Evolutionary conservation across 2,888 invertebrate species (phyloP).

Genomic region (Patella caerulea): DNA sequence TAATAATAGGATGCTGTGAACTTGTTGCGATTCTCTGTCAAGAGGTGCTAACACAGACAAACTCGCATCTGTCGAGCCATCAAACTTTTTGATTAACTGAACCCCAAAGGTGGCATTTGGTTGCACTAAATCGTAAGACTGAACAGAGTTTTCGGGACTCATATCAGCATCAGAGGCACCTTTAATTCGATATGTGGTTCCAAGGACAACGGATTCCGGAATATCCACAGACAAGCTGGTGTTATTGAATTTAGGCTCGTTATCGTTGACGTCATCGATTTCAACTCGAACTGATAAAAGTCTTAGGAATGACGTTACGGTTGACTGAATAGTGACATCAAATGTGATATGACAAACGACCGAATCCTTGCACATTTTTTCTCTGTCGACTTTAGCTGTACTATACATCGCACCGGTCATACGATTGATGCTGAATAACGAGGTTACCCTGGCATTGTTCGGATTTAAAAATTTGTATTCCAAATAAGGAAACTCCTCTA

Average conservation of each 20-base stretch:
- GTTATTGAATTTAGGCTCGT: conserved; percentile 48
- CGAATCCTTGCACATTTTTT: conserved; percentile 44
- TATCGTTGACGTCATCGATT: conserved; percentile 56
- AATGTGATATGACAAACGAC: conserved; percentile 47
- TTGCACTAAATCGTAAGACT: conserved; percentile 48
- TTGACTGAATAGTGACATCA: conserved; percentile 51
- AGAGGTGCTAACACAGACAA: conserved; percentile 43
- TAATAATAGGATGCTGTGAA: conserved; percentile 53
- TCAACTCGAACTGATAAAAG: conserved; percentile 51
- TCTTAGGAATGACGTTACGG: conserved; percentile 43
- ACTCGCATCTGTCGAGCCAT: conserved; percentile 49
- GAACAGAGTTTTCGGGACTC: conserved; percentile 48
- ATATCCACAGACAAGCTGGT: conserved; percentile 41
- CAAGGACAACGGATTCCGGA: conserved; percentile 28
- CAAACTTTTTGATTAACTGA: conserved; percentile 43
- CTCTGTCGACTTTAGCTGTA: conserved; percentile 49
- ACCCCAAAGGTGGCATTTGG: conserved; percentile 52
- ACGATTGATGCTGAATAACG: conserved; percentile 46
- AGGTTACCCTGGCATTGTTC: conserved; percentile 34
- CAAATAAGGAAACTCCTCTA: conserved; percentile 26
- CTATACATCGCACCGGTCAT: conserved; percentile 48
- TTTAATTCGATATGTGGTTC: conserved; percentile 29
- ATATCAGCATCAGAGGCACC: conserved; percentile 34
- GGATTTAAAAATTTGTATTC: conserved; percentile 39
- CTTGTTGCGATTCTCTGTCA: conserved; percentile 52